phyloP scores from a whole-genome alignment of 2,888 invertebrate genomes.

The Cephus nigrinus region DNA sequence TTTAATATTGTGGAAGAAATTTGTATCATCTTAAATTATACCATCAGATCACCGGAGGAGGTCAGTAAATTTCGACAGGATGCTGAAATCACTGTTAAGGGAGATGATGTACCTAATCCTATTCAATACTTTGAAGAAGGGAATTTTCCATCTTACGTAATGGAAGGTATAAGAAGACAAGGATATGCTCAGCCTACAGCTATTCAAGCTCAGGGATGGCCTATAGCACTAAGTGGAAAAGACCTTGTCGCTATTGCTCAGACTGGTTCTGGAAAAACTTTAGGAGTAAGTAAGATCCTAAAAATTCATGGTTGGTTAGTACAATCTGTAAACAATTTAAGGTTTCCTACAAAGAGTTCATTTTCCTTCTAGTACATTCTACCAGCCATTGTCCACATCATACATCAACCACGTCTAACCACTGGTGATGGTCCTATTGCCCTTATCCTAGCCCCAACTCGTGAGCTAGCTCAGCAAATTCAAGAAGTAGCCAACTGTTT shows the following conservation, averaged over 20 bases:
- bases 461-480: conserved; percentile 71
- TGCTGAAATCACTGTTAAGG: conserved; percentile 59
- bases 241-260: conserved; percentile 77
- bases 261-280: conserved; percentile 72
- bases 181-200: conserved; percentile 72
- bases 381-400: conserved; percentile 75
- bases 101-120: conserved; percentile 58
- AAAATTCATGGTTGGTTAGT: neutral
- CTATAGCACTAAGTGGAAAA: conserved; percentile 73
- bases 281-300: conserved; percentile 59
- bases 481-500: conserved; percentile 91
- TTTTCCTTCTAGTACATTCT: conserved; percentile 66
- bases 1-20: conserved; percentile 3
- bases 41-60: conserved; percentile 51
- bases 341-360: neutral
- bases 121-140: conserved; percentile 59
- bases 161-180: conserved; percentile 62
- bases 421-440: conserved; percentile 74
- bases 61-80: conserved; percentile 49
- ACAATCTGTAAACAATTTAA: neutral
- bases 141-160: conserved; percentile 57
- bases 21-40: neutral
- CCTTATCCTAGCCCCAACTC: conserved; percentile 71
- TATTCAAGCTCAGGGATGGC: conserved; percentile 78
- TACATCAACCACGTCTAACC: conserved; percentile 70